Percentiles rank a stretch among this genome's conserved stretches.
phyloP scores from a whole-genome alignment of 2,888 invertebrate genomes.

The Abscondita cerata region DNA sequence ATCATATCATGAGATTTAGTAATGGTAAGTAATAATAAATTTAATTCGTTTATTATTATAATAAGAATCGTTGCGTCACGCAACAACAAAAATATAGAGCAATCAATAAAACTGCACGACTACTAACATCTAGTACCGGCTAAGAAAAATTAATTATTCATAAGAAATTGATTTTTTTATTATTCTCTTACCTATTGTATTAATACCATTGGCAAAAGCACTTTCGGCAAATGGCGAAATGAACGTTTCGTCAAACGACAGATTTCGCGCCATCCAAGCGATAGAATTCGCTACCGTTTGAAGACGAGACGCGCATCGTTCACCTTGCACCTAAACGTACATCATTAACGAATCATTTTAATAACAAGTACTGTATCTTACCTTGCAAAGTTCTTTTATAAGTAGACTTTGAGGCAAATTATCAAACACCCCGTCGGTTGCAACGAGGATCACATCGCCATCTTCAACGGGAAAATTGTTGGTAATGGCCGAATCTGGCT shows the following conservation, averaged over 20 bases:
- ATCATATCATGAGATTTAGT: not conserved
- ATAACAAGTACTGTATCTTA: slow-evolving; percentile 42
- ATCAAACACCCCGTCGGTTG: slow-evolving; percentile 98
- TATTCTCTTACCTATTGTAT: slow-evolving; percentile 77
- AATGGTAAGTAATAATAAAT: not conserved
- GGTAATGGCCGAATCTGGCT: slow-evolving; percentile 91
- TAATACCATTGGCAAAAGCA: slow-evolving; percentile 91
- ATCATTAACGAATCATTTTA: not conserved
- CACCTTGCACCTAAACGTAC: slow-evolving; percentile 66
- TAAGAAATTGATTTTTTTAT: no score
- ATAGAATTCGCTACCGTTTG: slow-evolving; percentile 94
- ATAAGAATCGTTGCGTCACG: not conserved
- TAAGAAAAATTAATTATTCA: no score
- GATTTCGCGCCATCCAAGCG: slow-evolving; percentile 92
- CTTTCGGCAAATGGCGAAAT: slow-evolving; percentile 95
- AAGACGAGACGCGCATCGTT: slow-evolving; percentile 75
- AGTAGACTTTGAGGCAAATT: slow-evolving; percentile 93
- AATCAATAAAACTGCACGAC: no score
- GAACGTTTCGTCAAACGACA: slow-evolving; percentile 93
- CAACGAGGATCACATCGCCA: slow-evolving; percentile 93
- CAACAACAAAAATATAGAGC: no score
- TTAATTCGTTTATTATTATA: not conserved
- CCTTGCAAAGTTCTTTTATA: slow-evolving; percentile 82
- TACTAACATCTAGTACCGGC: no score
- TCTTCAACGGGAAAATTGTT: slow-evolving; percentile 88